phyloP scores from a whole-genome alignment of 2,797 vertebrate genomes.

The Lepidocolaptes lacrymiger region DNA sequence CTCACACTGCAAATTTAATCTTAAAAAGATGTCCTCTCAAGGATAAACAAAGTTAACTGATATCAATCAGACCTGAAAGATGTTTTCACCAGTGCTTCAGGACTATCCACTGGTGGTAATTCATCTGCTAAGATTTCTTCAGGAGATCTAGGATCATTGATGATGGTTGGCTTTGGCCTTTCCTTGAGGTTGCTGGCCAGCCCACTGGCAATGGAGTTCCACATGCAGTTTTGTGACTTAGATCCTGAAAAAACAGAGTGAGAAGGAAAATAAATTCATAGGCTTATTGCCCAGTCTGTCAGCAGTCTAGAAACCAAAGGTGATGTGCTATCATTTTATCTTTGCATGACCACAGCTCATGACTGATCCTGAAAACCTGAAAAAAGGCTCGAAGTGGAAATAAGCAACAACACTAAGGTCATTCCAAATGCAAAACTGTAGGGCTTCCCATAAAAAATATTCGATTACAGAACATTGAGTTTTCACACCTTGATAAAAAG shows the following conservation, averaged over 20 bases:
- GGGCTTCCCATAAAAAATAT: neutral
- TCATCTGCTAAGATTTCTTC: slow-evolving; percentile 94
- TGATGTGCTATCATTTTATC: neutral
- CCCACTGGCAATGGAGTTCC: slow-evolving; percentile 88
- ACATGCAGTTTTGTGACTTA: slow-evolving; percentile 92
- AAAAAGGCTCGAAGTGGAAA: neutral
- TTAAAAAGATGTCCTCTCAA: neutral
- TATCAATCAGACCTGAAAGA: slow-evolving; percentile 87
- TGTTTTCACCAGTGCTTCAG: slow-evolving; percentile 90
- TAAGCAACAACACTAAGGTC: neutral
- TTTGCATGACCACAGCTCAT: neutral
- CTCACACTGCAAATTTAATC: neutral
- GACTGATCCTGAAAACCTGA: neutral
- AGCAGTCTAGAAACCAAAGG: neutral
- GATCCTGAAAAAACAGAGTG: slow-evolving; percentile 79
- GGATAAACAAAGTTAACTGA: neutral
- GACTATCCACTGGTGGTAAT: slow-evolving; percentile 84
- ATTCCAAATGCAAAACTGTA: neutral
- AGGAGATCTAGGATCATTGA: slow-evolving; percentile 83
- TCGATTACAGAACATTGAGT: neutral
- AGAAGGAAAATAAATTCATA: neutral
- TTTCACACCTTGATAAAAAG: neutral
- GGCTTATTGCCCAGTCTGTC: neutral
- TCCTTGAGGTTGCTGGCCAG: slow-evolving; percentile 84
- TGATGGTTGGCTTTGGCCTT: slow-evolving; percentile 79